Evolutionary conservation across 1,140 invertebrate genomes (phyloP).

Genomic region (Ephestia elutella): DNA sequence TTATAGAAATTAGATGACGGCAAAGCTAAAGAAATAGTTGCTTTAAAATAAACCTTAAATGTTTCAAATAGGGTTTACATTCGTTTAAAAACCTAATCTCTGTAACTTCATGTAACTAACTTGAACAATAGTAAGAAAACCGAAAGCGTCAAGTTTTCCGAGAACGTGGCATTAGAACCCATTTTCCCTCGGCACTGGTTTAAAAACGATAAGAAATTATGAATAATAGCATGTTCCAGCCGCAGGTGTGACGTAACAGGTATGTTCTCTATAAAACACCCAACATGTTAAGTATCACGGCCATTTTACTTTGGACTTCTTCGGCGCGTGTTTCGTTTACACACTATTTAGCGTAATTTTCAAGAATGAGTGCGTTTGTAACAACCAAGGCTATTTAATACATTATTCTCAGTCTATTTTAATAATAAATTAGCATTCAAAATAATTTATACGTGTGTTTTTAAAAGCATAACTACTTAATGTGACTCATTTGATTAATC

Average conservation of each 20-base stretch:
- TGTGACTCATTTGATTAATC: constrained; percentile 35
- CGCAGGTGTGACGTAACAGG: constrained; percentile 66
- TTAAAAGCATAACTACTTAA: constrained; percentile 18
- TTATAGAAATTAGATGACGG: background rate
- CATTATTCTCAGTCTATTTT: background rate
- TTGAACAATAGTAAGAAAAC: constrained; percentile 23
- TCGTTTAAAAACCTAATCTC: background rate
- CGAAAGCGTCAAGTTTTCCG: constrained; percentile 29
- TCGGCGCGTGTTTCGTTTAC: constrained; percentile 32
- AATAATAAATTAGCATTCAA: constrained; percentile 5
- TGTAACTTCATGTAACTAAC: constrained; percentile 5
- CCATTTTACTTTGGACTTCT: constrained; percentile 56
- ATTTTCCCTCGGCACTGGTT: constrained; percentile 31
- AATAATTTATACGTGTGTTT: background rate
- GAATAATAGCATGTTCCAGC: constrained; percentile 50
- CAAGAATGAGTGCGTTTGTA: constrained; percentile 28
- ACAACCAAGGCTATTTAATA: background rate
- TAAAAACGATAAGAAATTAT: constrained; percentile 61
- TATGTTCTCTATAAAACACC: constrained; percentile 58
- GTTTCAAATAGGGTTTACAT: background rate
- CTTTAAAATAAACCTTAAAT: background rate
- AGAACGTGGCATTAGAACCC: constrained; percentile 27
- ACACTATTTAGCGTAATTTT: constrained; percentile 45
- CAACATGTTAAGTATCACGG: constrained; percentile 37
- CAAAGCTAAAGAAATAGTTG: background rate